Conservation (phyloP, 1,140 invertebrate genomes). For the Adoxophyes honmai region DNA sequence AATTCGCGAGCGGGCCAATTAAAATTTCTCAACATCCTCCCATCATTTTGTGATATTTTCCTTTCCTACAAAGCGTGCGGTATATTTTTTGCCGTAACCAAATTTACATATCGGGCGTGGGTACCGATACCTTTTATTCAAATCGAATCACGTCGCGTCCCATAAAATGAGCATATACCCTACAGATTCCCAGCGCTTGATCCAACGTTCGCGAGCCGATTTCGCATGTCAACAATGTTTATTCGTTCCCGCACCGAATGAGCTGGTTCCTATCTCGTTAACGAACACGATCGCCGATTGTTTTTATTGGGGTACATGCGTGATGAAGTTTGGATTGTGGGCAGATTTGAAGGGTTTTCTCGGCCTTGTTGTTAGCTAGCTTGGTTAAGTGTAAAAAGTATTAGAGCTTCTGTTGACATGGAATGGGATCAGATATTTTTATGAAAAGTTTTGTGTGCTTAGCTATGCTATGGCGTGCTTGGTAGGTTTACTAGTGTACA, state of each 20-base stretch:
- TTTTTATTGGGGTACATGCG: conserved; percentile 25
- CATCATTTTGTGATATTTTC: conserved; percentile 8
- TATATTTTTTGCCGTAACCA: conserved; percentile 24
- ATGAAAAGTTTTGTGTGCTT: too few species aligned
- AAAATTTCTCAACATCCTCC: not conserved
- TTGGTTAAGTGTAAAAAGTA: too few species aligned
- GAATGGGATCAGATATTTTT: too few species aligned
- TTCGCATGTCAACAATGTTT: conserved; percentile 45
- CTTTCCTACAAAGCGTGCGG: conserved; percentile 2
- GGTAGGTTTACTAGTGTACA: too few species aligned
- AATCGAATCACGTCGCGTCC: conserved; percentile 45
- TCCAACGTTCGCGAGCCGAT: conserved; percentile 31
- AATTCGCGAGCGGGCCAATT: not conserved
- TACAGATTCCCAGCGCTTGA: conserved; percentile 28
- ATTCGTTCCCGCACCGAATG: conserved; percentile 35
- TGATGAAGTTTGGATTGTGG: too few species aligned
- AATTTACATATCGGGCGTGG: conserved; percentile 38
- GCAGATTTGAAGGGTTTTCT: too few species aligned
- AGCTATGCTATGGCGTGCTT: too few species aligned
- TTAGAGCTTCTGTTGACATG: too few species aligned
- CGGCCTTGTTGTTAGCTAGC: too few species aligned
- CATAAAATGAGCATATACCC: conserved; percentile 39
- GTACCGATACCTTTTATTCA: conserved; percentile 45
- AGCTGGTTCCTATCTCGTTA: conserved; percentile 38
- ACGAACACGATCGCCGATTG: conserved; percentile 35